Evolutionary conservation across 2,797 vertebrate genomes (phyloP).

Genomic region (Lepus oiostolus): DNA sequence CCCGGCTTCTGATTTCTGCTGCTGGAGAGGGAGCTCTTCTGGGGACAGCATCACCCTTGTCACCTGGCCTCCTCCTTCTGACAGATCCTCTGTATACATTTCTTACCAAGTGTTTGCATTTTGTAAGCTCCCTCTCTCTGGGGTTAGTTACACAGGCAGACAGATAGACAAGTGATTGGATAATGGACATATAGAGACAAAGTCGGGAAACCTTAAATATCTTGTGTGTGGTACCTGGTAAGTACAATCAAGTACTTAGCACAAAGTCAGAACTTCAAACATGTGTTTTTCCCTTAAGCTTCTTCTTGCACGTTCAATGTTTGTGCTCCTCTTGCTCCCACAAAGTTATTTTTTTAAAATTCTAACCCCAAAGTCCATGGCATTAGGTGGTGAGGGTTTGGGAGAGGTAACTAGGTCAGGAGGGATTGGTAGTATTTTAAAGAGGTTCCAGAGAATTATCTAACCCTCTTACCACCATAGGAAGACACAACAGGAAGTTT

Average conservation of each 20-base stretch:
- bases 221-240: neutral
- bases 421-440: neutral
- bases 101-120: slow-evolving; percentile 34
- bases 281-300: neutral
- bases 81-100: neutral
- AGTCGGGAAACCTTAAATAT: neutral
- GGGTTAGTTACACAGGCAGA: slow-evolving; percentile 3
- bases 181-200: neutral
- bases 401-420: neutral
- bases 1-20: slow-evolving; percentile 52
- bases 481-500: neutral
- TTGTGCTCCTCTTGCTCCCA: neutral
- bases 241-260: neutral
- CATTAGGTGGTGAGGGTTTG: neutral
- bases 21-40: neutral
- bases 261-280: neutral
- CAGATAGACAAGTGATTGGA: neutral
- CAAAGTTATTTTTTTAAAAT: neutral
- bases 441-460: neutral
- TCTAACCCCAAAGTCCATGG: neutral
- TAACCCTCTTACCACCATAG: neutral
- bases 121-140: slow-evolving; percentile 20
- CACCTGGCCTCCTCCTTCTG: neutral
- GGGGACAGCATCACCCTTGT: neutral
- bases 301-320: neutral